Percentiles rank a stretch among this genome's conserved stretches.
Evolutionary conservation across 1,140 invertebrate species (phyloP).

Genomic region (Lamellibrachia luymesi): DNA sequence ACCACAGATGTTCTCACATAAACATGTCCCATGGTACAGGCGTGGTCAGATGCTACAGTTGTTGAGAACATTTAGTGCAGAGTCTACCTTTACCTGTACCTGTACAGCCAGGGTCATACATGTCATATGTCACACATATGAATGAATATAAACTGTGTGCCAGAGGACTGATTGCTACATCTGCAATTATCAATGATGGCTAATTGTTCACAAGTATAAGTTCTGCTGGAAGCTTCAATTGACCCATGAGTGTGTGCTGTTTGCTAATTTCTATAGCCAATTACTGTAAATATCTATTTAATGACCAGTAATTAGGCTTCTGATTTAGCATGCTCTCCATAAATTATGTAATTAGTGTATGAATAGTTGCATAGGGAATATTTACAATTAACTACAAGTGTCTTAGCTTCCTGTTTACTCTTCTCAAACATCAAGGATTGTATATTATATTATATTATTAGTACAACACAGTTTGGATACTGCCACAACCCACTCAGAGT

Average conservation of each 20-base stretch:
- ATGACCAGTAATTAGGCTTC: background rate
- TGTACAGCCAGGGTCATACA: background rate
- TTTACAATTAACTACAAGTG: too few species aligned
- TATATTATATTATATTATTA: background rate
- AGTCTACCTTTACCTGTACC: background rate
- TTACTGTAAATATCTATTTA: background rate
- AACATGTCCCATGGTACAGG: background rate
- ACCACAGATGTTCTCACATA: background rate
- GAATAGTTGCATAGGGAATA: background rate
- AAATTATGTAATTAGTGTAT: background rate
- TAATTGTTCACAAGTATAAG: background rate
- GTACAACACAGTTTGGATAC: background rate
- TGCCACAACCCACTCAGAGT: background rate
- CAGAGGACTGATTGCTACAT: background rate
- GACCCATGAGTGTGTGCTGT: background rate
- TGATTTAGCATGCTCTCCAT: background rate
- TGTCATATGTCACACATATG: background rate
- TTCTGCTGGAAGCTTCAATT: background rate
- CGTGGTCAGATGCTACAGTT: background rate
- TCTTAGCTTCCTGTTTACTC: too few species aligned
- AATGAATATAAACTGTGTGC: background rate
- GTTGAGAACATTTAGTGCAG: background rate
- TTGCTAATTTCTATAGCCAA: background rate
- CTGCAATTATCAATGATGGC: background rate
- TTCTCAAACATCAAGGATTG: background rate